Base-by-base conservation (phyloP, 2,888 invertebrate species). In the Hyles lineata region DNA sequence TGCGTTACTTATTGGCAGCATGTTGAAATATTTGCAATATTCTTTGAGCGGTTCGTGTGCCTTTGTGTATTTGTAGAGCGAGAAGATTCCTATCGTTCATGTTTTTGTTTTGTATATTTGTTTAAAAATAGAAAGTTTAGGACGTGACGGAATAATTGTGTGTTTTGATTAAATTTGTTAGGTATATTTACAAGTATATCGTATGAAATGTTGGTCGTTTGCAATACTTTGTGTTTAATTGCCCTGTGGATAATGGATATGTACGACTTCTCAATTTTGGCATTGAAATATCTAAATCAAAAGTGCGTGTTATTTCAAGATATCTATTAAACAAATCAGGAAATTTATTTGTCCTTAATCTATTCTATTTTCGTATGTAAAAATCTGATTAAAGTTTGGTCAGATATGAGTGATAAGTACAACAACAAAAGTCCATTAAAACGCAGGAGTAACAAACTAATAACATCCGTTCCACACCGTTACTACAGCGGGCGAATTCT, bases 401-500 rank as follows among this genome's bases (percentile, higher is more conserved):
- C 5, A 29, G 32, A 32, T 63, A 25, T 7, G n/a, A 43, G 15
- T 4, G n/a, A 17, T n/a, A n/a, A 55, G n/a, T n/a, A 17, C 17
- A n/a, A 55, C 55, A 60, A 11, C 7, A 60, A 17, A 25, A 60
- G 11, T 60, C 9, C 17, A 15, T 17, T 15, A 25, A 17, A 55
- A 55, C 55, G n/a, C 43, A 60, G 4, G 11, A 17, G 17, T 25
- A 60, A 15, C 5, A 25, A 15, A 25, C 25, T 25, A 25, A 23
- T 60, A 60, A 43, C 9, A 63, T 63, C 21, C 5, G 35, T 21
- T 35, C 15, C 29, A 86, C 84, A 89, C 89, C 88, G 89, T 87
- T 90, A 89, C 71, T n/a, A 75, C 90, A 90, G 88, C 90, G 90
- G 90, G 69, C 67, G 70, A 32, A 76, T 75, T 73, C 74, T 80